Evolutionary conservation across 2,797 vertebrate genomes (phyloP), one percentile per base, ranked within the genome.

Genomic region (Sebastes matsubarae): DNA sequence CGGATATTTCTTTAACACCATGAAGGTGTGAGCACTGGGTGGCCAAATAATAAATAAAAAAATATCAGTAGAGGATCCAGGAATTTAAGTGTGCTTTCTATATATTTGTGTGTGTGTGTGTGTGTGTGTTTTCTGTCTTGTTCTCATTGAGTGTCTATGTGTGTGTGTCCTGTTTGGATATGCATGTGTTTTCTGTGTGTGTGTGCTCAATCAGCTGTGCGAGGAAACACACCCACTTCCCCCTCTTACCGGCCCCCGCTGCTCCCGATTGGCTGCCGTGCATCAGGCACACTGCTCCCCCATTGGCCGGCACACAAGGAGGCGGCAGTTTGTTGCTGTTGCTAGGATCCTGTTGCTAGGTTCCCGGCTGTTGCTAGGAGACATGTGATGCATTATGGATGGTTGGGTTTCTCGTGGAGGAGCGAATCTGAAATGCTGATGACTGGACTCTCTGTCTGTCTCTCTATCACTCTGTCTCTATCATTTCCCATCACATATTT

Each of bases 341-440:
- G 96, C 97, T 94, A 97, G 83, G 96, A 94, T 94, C 92, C 93
- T 85, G 96, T 97, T 97, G 97, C 97, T 96, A 97, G 90, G 97
- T 90, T 92, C 91, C 80, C 60, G 46, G 92, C 93, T 89, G 96
- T 96, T 95, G 66, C 95, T 95, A 94, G 96, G 96, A 96, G 94
- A 95, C 95, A 77, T 84, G 94, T 88, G 80, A 96, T 97, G 96
- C 97, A 97, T 97, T 97, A 97, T 97, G 97, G 96, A 97, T 97
- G 96, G 90, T 54, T 87, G 95, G 94, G 30, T 63, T 92, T 95
- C 95, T 96, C 85, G 60, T 81, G 94, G 92, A 93, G 91, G 87
- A 88, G 79, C 87, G 93, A 93, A 96, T 96, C 94, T 96, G 96
- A 96, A 94, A 97, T 96, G 95, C 95, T 96, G 95, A 97, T 96